Evolutionary conservation across 2,113 vertebrate species (phyloP).

Genomic region (Sminthopsis crassicaudata): DNA sequence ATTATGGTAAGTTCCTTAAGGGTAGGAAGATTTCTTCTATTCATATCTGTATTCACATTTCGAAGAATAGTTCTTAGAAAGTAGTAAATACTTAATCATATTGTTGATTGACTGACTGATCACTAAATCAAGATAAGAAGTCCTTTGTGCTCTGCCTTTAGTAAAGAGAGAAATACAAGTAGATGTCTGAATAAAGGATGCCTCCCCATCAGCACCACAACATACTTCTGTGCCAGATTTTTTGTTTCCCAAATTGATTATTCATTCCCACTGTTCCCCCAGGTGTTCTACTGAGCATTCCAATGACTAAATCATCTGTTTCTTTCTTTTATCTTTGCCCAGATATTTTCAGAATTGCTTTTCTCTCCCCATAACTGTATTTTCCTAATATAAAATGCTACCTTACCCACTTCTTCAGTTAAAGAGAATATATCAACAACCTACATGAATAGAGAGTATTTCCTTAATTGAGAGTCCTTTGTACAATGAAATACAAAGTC

Average conservation of each 20-base stretch:
- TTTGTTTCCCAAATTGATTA: neutral
- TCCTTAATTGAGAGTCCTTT: neutral
- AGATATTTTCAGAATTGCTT: neutral
- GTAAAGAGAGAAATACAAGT: neutral
- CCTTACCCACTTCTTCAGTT: neutral
- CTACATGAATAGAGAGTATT: neutral
- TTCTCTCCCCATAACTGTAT: neutral
- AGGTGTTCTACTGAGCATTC: neutral
- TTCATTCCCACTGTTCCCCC: neutral
- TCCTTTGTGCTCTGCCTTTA: neutral
- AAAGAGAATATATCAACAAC: neutral
- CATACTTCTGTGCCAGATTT: neutral
- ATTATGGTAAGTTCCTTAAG: neutral
- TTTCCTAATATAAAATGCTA: neutral
- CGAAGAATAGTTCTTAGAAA: neutral
- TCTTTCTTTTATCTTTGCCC: neutral
- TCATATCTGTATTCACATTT: neutral
- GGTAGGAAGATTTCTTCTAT: neutral
- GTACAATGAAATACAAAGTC: neutral
- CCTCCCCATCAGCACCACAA: neutral
- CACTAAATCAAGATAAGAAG: neutral
- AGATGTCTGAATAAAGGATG: neutral
- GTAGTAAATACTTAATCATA: neutral
- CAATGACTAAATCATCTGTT: neutral
- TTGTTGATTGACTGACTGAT: neutral